Conservation (phyloP, 2,888 invertebrate species). For the Neoascia interrupta region DNA sequence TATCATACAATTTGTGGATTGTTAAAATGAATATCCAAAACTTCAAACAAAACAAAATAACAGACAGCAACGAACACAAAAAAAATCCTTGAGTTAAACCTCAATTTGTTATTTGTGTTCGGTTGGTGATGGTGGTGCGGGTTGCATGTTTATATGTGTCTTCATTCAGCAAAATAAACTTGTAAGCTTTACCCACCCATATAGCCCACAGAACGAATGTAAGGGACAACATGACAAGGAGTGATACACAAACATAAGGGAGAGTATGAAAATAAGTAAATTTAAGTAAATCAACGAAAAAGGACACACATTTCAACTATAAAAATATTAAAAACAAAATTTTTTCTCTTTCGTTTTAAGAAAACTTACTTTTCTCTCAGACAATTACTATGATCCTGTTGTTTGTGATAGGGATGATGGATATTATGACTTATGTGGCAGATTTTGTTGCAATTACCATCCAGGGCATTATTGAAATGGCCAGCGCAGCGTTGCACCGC, state of each 20-base stretch:
- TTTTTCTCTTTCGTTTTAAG: conserved; percentile 18
- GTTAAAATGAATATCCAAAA: conserved; percentile 26
- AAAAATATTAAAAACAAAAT: not conserved
- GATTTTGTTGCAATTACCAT: conserved; percentile 75
- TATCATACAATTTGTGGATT: conserved; percentile 32
- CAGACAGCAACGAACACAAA: conserved; percentile 18
- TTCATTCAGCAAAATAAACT: conserved; percentile 36
- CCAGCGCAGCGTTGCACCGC: conserved; percentile 72
- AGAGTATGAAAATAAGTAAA: conserved; percentile 30
- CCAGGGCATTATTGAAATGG: conserved; percentile 70
- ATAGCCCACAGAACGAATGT: conserved; percentile 4
- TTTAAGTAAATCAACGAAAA: conserved; percentile 12
- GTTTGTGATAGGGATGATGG: conserved; percentile 76
- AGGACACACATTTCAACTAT: conserved; percentile 32
- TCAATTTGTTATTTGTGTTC: conserved; percentile 57
- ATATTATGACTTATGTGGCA: conserved; percentile 75
- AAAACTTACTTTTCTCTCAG: conserved; percentile 79
- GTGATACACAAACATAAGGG: conserved; percentile 30
- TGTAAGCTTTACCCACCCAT: conserved; percentile 28
- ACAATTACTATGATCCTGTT: conserved; percentile 76
- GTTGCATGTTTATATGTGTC: conserved; percentile 29
- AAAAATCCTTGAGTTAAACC: conserved; percentile 58
- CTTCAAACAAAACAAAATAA: conserved; percentile 34
- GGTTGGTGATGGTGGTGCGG: conserved; percentile 14
- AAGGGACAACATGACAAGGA: conserved; percentile 28